Evolutionary conservation across 2,888 invertebrate species (phyloP), one percentile per base, ranked within the genome.

Genomic region (Reticulitermes lucifugus): DNA sequence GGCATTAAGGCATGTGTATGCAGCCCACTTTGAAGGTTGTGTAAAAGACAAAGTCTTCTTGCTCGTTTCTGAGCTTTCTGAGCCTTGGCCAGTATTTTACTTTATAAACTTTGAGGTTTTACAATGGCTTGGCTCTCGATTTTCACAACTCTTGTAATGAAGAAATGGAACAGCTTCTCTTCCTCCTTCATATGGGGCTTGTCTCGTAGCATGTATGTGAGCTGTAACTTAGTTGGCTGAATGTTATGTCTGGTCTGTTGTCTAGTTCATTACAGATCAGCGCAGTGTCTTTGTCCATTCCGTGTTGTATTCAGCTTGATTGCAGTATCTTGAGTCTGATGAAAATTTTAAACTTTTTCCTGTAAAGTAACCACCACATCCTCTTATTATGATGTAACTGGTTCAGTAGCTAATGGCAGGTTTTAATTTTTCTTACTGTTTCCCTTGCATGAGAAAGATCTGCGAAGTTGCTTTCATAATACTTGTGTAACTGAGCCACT

Each of bases 101-200:
- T 73, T 73, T 73, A 18, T 29, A 73, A 29, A 29, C 29, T 18
- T 29, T 9, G 73, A 25, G 51, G 51, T 18, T 46, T 2, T 51
- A 46, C 43, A 12, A 51, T 77, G 51, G 77, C 46, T 77, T 77
- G 77, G 21, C 21, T 73, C 73, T 73, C 6, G 41, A 73, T 29
- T 73, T 73, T 41, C 73, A 73, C 70, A 35, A 41, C 18, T 73
- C 41, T 73, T 12, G 1, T 55, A 55, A 18, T 18, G 14, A 73
- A 41, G n/a, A 1, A n/a, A 22, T 77, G 77, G 77, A 77, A 77
- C n/a, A 41, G 25, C 46, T n/a, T 77, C 41, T 43, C 51, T 77
- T n/a, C 46, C 77, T 51, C 77, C 77, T 77, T 77, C 77, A 77
- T 46, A n/a, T 77, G 77, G 77, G 77, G 77, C 77, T 77, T n/a